Conservation (phyloP, 2,888 invertebrate genomes). For the Bugulina stolonifera region DNA sequence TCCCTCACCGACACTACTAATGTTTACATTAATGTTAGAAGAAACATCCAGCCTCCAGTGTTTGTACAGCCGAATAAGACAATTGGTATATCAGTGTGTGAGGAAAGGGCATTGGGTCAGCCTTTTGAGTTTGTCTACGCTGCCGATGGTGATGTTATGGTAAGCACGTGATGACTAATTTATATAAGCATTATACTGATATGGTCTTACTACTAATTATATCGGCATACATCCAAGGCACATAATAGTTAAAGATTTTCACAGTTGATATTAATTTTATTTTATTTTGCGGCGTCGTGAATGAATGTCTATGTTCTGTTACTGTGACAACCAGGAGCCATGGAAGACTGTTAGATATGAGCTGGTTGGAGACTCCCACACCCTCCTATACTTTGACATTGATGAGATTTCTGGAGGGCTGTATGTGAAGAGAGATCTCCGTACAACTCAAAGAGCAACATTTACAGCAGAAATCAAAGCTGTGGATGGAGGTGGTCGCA, state of each 20-base stretch:
- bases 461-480: slow-evolving; percentile 14
- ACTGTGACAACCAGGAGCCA: slow-evolving; percentile 39
- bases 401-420: slow-evolving; percentile 29
- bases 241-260: too few relatives aligned
- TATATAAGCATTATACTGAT: too few relatives aligned
- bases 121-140: slow-evolving; percentile 7
- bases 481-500: slow-evolving; percentile 5
- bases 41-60: slow-evolving; percentile 14
- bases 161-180: too few relatives aligned
- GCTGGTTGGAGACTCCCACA: slow-evolving; percentile 43
- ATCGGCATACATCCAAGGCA: too few relatives aligned
- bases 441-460: background rate
- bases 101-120: background rate
- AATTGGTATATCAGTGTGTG: background rate
- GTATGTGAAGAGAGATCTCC: slow-evolving; percentile 23
- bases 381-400: slow-evolving; percentile 39
- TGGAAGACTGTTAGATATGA: slow-evolving; percentile 38
- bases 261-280: too few relatives aligned
- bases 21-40: slow-evolving; percentile 31
- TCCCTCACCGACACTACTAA: slow-evolving; percentile 34
- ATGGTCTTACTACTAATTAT: too few relatives aligned
- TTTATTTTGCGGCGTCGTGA: too few relatives aligned
- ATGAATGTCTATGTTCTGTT: too few relatives aligned
- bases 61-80: slow-evolving; percentile 23
- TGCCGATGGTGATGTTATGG: slow-evolving; percentile 2